Evolutionary conservation across 1,140 invertebrate species (phyloP).

Genomic region (Chironomus striatipennis): DNA sequence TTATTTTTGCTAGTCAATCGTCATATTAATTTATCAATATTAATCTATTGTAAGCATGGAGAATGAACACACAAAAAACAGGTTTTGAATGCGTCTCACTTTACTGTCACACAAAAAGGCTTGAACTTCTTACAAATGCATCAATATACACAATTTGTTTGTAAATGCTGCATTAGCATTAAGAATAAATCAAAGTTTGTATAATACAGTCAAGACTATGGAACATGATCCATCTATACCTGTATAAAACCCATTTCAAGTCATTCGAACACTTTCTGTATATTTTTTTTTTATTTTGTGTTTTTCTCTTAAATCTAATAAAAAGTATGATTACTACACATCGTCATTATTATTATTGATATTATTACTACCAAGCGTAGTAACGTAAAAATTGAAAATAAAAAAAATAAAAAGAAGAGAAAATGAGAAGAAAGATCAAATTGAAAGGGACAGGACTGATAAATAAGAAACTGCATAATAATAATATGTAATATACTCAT

Average conservation of each 20-base stretch:
- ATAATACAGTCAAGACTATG: neutral
- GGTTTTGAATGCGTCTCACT: neutral
- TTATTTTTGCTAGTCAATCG: neutral
- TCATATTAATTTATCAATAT: too few relatives aligned
- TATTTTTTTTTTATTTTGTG: too few relatives aligned
- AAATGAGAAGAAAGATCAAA: neutral
- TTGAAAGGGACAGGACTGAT: neutral
- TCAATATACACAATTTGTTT: slow-evolving; percentile 18
- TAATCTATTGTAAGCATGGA: too few relatives aligned
- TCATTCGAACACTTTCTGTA: neutral
- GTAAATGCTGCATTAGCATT: slow-evolving; percentile 12
- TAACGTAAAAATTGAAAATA: neutral
- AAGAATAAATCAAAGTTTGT: slow-evolving; percentile 9
- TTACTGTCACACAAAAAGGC: neutral
- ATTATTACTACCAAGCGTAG: neutral
- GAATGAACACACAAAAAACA: neutral
- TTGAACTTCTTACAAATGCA: neutral
- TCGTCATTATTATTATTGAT: neutral
- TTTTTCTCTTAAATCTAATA: too few relatives aligned
- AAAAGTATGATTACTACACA: neutral
- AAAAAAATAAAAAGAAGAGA: too few relatives aligned
- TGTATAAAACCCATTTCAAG: neutral
- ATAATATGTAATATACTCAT: slow-evolving; percentile 19
- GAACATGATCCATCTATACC: neutral
- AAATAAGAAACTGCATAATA: slow-evolving; percentile 4